These are phyloP conservation scores for Hucho hucho DNA, from an alignment of 2,113 vertebrate species.

Conservation along the genomic window DNA sequence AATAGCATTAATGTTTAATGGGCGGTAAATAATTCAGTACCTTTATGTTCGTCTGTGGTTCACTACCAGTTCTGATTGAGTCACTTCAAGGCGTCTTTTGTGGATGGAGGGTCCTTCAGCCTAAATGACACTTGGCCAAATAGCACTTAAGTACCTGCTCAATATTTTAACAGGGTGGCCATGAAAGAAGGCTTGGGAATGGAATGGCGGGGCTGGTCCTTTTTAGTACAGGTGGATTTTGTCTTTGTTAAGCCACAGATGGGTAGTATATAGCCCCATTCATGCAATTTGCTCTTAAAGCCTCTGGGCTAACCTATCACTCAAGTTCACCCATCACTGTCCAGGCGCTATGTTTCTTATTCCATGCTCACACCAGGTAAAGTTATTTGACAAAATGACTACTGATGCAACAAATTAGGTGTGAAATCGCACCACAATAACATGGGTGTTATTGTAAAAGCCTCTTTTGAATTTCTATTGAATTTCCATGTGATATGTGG, in stretches of 20 bases:
- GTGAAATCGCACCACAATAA: too few species aligned
- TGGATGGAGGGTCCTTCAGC: conserved; percentile 76
- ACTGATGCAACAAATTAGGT: neutral
- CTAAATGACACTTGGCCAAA: conserved; percentile 81
- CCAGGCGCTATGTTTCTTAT: too few species aligned
- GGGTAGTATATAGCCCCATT: neutral
- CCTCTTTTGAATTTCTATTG: neutral
- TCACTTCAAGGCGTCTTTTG: conserved; percentile 77
- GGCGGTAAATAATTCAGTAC: conserved; percentile 73
- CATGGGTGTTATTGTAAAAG: neutral
- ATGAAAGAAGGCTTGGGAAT: conserved; percentile 59
- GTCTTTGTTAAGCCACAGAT: conserved; percentile 13
- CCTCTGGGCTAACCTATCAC: conserved; percentile 19
- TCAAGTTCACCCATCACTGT: too few species aligned
- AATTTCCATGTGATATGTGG: neutral
- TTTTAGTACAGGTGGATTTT: conserved; percentile 63
- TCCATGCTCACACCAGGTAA: too few species aligned
- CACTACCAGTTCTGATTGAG: conserved; percentile 66
- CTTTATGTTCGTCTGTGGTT: conserved; percentile 69
- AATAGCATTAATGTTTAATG: conserved; percentile 74
- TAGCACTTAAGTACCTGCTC: conserved; percentile 82
- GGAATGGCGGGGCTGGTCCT: neutral
- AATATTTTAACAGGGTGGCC: conserved; percentile 78
- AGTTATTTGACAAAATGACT: neutral
- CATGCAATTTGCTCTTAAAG: conserved; percentile 25